Percentiles rank a stretch among this genome's conserved stretches.
Evolutionary conservation across 2,797 vertebrate species (phyloP).

Genomic region (Syncerus caffer): DNA sequence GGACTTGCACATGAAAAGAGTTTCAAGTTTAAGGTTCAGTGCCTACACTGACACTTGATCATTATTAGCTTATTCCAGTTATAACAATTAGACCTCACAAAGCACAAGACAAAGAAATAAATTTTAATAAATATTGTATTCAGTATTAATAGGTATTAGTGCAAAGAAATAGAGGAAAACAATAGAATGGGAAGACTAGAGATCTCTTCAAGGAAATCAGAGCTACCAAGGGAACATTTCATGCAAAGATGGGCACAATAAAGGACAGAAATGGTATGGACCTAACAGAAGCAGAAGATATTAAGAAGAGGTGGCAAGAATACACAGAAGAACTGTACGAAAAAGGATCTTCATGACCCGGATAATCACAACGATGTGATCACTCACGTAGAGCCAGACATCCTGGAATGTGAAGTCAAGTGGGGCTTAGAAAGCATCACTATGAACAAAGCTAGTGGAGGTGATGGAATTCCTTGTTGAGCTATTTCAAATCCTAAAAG

Average conservation of each 20-base stretch:
- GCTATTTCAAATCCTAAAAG: neutral
- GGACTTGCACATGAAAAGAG: neutral
- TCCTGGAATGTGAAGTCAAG: neutral
- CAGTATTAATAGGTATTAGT: neutral
- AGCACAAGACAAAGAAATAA: conserved; percentile 33
- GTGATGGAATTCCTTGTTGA: neutral
- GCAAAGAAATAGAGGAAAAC: neutral
- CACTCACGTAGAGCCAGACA: neutral
- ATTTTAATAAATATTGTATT: conserved; percentile 46
- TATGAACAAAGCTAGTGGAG: neutral
- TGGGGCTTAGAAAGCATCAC: neutral
- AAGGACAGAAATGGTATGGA: neutral
- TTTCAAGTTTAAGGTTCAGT: neutral
- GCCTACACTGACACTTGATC: conserved; percentile 1
- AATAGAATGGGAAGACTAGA: neutral
- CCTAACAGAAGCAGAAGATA: neutral
- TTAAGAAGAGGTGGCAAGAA: neutral
- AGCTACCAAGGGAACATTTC: neutral
- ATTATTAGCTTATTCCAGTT: conserved; percentile 37
- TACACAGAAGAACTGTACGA: neutral
- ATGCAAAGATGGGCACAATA: neutral
- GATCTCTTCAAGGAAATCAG: neutral
- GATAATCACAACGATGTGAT: neutral
- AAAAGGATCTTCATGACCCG: neutral
- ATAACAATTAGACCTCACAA: neutral